Evolutionary conservation across 2,797 vertebrate genomes (phyloP).

Genomic region (Microcaecilia unicolor): DNA sequence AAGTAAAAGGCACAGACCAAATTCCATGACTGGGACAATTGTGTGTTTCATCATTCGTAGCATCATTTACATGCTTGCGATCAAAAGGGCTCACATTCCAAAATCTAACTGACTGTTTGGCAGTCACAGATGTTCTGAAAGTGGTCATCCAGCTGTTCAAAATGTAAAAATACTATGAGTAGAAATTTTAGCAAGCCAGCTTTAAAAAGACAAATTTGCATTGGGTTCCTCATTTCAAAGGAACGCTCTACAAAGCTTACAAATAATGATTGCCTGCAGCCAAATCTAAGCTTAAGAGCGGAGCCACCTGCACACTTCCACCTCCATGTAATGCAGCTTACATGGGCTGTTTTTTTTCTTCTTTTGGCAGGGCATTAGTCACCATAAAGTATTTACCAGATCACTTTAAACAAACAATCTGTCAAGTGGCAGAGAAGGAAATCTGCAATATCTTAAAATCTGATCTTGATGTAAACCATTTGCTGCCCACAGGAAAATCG

Average conservation of each 20-base stretch:
- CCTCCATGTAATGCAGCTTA: conserved; percentile 21
- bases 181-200: conserved; percentile 32
- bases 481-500: background rate
- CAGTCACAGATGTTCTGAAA: conserved; percentile 1
- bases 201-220: conserved; percentile 42
- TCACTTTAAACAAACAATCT: conserved; percentile 46
- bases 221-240: conserved; percentile 46
- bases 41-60: no score
- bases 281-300: conserved; percentile 20
- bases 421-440: conserved; percentile 30
- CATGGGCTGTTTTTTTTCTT: conserved; percentile 10
- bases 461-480: background rate
- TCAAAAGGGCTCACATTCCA: background rate
- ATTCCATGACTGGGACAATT: no score
- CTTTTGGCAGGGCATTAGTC: conserved; percentile 32
- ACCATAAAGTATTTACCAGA: conserved; percentile 37
- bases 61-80: background rate
- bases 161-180: no score
- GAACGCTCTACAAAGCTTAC: conserved; percentile 41
- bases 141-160: conserved; percentile 6
- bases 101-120: background rate
- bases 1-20: no score
- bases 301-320: conserved; percentile 34
- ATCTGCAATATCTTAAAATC: conserved; percentile 31
- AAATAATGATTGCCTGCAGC: conserved; percentile 20